Percentiles rank a stretch among this genome's conserved stretches.
phyloP scores from a whole-genome alignment of 2,888 invertebrate genomes.

The Capitulum mitella region DNA sequence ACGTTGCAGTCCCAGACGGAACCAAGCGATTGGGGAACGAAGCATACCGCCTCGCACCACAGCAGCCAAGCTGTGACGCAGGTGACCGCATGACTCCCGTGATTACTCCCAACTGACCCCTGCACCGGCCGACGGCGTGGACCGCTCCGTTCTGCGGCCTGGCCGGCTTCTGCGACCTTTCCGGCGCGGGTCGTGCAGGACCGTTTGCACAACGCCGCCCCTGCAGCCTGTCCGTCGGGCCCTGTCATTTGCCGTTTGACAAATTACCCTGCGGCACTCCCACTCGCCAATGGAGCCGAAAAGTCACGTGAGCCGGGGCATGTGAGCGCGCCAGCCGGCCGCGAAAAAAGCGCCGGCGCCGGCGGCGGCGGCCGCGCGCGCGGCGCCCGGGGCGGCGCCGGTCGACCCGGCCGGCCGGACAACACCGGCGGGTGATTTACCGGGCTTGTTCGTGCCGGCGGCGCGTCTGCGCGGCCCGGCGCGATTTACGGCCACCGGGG shows the following conservation, averaged over 20 bases:
- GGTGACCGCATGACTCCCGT: too few species aligned
- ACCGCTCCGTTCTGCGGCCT: too few species aligned
- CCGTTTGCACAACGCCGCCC: background rate
- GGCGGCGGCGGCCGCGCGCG: background rate
- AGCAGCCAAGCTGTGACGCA: too few species aligned
- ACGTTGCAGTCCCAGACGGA: too few species aligned
- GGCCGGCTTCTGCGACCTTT: too few species aligned
- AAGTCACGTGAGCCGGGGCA: background rate
- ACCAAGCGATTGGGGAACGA: too few species aligned
- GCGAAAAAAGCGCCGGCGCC: too few species aligned
- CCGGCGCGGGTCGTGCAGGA: background rate
- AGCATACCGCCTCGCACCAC: too few species aligned
- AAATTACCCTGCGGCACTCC: background rate
- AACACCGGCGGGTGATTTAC: background rate
- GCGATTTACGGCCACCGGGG: background rate
- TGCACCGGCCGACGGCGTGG: too few species aligned
- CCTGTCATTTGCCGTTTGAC: conserved; percentile 12
- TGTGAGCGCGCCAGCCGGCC: too few species aligned
- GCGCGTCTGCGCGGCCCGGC: background rate
- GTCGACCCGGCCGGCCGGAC: background rate
- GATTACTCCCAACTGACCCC: too few species aligned
- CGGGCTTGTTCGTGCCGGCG: background rate
- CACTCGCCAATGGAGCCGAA: background rate
- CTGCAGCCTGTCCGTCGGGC: background rate
- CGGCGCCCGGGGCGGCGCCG: too few species aligned